Evolutionary conservation across 2,113 vertebrate genomes (phyloP).

Genomic region (Platysternon megacephalum): DNA sequence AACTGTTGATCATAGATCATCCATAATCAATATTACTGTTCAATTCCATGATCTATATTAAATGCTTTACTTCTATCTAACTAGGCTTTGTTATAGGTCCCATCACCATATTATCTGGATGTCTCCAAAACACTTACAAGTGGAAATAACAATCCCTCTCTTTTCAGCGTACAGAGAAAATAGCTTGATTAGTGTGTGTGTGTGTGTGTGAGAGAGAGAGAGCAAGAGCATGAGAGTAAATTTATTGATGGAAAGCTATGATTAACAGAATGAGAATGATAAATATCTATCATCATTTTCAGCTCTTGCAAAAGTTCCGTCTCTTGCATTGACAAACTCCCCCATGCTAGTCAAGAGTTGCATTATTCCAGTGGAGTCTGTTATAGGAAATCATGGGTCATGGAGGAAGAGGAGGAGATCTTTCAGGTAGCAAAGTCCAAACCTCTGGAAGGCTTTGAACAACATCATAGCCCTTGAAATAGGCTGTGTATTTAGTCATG

Average conservation of each 20-base stretch:
- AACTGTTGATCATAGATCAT: too few species aligned
- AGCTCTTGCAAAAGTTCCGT: not conserved
- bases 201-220: not conserved
- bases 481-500: not conserved
- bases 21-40: not conserved
- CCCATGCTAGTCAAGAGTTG: not conserved
- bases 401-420: too few species aligned
- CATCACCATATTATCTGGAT: not conserved
- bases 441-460: not conserved
- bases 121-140: not conserved
- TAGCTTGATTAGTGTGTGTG: not conserved
- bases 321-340: not conserved
- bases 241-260: not conserved
- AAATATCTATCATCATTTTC: not conserved
- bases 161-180: not conserved
- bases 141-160: not conserved
- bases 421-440: not conserved
- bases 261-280: not conserved
- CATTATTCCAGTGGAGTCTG: not conserved
- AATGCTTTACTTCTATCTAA: not conserved
- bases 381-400: not conserved
- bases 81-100: not conserved
- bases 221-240: too few species aligned
- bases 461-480: not conserved
- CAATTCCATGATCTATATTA: not conserved